phyloP scores from a whole-genome alignment of 64 coral and sea anemone genomes.

The Dendronephthya gigantea region DNA sequence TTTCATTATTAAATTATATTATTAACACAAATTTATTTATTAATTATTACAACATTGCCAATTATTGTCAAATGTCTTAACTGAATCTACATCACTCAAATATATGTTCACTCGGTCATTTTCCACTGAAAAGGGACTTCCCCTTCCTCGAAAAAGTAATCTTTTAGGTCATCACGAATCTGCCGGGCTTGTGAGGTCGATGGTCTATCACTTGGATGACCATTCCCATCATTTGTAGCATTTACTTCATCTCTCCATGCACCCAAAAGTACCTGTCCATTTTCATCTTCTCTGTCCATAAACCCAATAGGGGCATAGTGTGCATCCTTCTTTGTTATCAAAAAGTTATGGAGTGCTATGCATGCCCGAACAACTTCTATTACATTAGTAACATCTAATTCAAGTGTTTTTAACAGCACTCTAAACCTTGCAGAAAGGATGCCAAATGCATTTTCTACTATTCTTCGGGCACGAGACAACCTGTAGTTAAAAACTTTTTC shows the following conservation, averaged over 20 bases:
- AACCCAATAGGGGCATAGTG: not conserved
- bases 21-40: not conserved
- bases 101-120: not conserved
- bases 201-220: constrained; percentile 18
- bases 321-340: not conserved
- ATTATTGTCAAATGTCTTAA: not conserved
- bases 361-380: not conserved
- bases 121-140: not conserved
- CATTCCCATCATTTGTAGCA: not conserved
- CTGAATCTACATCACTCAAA: not conserved
- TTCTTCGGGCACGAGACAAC: not conserved
- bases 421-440: not conserved
- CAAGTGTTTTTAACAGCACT: not conserved
- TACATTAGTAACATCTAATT: not conserved
- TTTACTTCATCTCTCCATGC: constrained; percentile 23
- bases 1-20: not conserved
- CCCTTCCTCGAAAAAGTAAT: constrained; percentile 20
- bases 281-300: constrained; percentile 38
- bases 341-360: not conserved
- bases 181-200: constrained; percentile 26
- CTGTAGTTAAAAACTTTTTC: not conserved
- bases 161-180: constrained; percentile 30
- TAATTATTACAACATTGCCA: not conserved
- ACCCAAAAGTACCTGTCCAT: constrained; percentile 12
- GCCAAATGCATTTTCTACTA: not conserved